Evolutionary conservation across 2,113 vertebrate genomes (phyloP).

Genomic region (Peromyscus polionotus): DNA sequence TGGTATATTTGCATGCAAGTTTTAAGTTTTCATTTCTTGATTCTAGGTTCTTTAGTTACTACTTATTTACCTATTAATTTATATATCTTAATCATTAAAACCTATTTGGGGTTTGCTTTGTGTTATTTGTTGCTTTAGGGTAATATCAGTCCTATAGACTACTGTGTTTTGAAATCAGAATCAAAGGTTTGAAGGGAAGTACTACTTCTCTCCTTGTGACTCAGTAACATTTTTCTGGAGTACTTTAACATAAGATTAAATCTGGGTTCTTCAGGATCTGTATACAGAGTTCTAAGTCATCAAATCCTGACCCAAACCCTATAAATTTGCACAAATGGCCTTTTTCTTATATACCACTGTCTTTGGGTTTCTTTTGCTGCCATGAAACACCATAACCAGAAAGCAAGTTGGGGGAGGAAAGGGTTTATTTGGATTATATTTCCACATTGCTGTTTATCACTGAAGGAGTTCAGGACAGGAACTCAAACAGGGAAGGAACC

Average conservation of each 20-base stretch:
- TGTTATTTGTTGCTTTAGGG: constrained; percentile 53
- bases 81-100: constrained; percentile 79
- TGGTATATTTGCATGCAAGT: constrained; percentile 76
- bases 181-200: constrained; percentile 53
- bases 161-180: constrained; percentile 42
- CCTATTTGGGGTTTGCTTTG: constrained; percentile 63
- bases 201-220: not conserved
- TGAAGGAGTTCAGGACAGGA: not conserved
- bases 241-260: not conserved
- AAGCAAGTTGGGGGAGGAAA: not conserved
- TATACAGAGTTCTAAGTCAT: constrained; percentile 33
- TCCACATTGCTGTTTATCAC: not conserved
- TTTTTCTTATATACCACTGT: not conserved
- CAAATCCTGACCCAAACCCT: not conserved
- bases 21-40: constrained; percentile 67
- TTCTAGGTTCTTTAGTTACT: constrained; percentile 70
- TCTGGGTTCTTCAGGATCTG: constrained; percentile 6
- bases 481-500: not conserved
- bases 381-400: not conserved
- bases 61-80: constrained; percentile 57
- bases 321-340: not conserved
- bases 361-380: not conserved
- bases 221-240: not conserved
- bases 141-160: constrained; percentile 52
- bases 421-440: not conserved